Evolutionary conservation across 2,797 vertebrate species (phyloP).

Genomic region (Taeniopygia guttata): DNA sequence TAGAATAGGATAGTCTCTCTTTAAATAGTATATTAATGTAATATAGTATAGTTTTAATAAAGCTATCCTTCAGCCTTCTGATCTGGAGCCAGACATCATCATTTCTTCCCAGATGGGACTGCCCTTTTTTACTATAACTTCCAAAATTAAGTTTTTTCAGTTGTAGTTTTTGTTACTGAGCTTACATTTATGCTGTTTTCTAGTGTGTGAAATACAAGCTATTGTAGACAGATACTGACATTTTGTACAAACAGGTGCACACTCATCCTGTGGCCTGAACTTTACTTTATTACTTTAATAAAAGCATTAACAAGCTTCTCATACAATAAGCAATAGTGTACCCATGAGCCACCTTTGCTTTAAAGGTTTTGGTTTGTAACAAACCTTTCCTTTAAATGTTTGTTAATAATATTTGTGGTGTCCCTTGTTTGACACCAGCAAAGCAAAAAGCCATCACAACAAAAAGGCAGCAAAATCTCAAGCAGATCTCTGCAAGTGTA

Average conservation of each 20-base stretch:
- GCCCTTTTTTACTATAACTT: background rate
- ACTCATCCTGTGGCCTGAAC: background rate
- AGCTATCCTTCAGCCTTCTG: too few relatives aligned
- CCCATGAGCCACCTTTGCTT: background rate
- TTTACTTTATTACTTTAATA: too few relatives aligned
- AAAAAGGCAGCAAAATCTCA: background rate
- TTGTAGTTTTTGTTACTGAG: background rate
- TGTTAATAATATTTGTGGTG: background rate
- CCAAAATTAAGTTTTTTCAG: background rate
- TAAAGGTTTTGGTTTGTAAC: background rate
- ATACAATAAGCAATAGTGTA: background rate
- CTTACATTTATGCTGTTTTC: background rate
- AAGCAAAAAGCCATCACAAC: background rate
- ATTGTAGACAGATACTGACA: background rate
- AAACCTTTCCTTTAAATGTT: too few relatives aligned
- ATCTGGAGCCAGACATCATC: too few relatives aligned
- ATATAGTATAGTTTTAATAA: too few relatives aligned
- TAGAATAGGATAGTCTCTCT: too few relatives aligned
- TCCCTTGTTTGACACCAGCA: background rate
- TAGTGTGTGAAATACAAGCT: background rate
- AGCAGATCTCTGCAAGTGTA: accelerated
- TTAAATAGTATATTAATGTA: too few relatives aligned
- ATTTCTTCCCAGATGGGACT: too few relatives aligned
- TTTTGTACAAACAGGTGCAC: background rate
- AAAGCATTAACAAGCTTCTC: background rate